Evolutionary conservation across 2,888 invertebrate species (phyloP).

Genomic region (Lutraria lutraria): DNA sequence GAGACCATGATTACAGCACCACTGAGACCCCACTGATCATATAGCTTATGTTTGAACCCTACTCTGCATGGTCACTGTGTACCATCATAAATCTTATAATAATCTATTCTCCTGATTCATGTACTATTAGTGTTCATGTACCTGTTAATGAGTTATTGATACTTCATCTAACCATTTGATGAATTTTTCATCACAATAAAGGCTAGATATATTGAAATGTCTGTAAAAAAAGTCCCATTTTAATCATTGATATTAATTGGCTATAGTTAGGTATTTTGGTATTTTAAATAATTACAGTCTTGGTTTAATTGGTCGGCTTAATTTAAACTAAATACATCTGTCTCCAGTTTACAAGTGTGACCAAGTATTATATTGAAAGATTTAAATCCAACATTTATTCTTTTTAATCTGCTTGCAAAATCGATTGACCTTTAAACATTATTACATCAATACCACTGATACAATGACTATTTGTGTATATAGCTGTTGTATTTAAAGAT

Average conservation of each 20-base stretch:
- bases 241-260: too few relatives aligned
- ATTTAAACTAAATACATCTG: neutral
- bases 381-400: slow-evolving; percentile 25
- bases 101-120: too few relatives aligned
- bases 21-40: neutral
- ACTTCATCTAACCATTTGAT: too few relatives aligned
- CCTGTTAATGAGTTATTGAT: too few relatives aligned
- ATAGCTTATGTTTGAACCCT: neutral
- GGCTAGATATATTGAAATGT: too few relatives aligned
- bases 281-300: neutral
- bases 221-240: too few relatives aligned
- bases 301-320: neutral
- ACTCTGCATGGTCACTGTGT: neutral
- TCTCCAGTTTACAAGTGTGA: neutral
- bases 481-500: slow-evolving; percentile 2
- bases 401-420: slow-evolving; percentile 41
- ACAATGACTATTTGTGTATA: neutral
- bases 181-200: too few relatives aligned
- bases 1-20: neutral
- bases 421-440: slow-evolving; percentile 25
- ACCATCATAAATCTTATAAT: too few relatives aligned
- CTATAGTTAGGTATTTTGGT: neutral
- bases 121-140: too few relatives aligned
- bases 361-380: neutral
- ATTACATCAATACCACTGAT: neutral